Evolutionary conservation across 2,113 vertebrate species (phyloP).

Genomic region (Progne subis): DNA sequence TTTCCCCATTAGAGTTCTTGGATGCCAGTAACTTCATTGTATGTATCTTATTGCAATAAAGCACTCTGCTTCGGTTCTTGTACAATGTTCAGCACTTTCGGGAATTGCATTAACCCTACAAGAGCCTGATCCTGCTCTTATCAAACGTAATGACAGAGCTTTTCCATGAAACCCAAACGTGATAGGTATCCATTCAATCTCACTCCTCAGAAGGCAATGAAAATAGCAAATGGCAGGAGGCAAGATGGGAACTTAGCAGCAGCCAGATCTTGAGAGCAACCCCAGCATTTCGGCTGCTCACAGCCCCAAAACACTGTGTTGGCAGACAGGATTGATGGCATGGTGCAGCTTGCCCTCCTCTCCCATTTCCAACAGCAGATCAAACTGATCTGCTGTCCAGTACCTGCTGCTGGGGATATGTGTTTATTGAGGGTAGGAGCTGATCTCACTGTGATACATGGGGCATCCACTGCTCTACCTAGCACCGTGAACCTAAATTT

Average conservation of each 20-base stretch:
- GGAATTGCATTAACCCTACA: neutral
- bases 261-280: neutral
- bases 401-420: neutral
- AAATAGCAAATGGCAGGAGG: neutral
- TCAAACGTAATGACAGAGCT: neutral
- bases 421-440: neutral
- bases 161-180: neutral
- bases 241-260: neutral
- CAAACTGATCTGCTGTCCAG: neutral
- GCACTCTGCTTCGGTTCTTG: neutral
- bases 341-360: neutral
- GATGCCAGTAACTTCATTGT: neutral
- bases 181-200: neutral
- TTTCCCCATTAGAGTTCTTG: neutral
- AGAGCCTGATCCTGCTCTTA: neutral
- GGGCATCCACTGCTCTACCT: neutral
- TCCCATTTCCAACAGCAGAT: neutral
- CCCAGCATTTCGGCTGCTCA: neutral
- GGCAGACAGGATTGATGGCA: rapidly evolving
- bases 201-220: neutral
- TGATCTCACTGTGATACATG: neutral
- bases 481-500: rapidly evolving
- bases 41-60: neutral
- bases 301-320: neutral
- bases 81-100: neutral